A percentile compares a stretch with the other conserved stretches of the same genome.
These are phyloP conservation scores for Euclidia mi DNA, from an alignment of 2,888 invertebrate species.

Conservation along the genomic window DNA sequence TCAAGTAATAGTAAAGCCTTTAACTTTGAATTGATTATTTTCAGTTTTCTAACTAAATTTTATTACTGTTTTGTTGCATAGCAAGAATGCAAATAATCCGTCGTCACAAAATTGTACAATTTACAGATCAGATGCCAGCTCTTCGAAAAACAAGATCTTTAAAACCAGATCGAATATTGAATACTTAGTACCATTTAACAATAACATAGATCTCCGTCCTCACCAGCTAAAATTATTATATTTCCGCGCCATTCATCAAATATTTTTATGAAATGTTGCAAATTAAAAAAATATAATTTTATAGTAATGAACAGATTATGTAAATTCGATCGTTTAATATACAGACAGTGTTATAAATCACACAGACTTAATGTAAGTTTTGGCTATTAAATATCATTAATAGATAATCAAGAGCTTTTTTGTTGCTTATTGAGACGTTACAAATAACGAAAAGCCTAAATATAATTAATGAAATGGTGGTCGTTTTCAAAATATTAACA, in stretches of 20 bases:
- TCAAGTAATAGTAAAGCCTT: no score
- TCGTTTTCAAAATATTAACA: conserved; percentile 63
- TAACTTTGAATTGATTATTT: no score
- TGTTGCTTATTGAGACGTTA: conserved; percentile 64
- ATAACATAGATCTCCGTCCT: conserved; percentile 36
- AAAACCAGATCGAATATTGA: neutral
- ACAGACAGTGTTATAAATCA: conserved; percentile 64
- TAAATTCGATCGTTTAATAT: conserved; percentile 61
- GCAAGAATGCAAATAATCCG: no score
- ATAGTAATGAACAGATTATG: conserved; percentile 66
- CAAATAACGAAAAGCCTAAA: conserved; percentile 59
- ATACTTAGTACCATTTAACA: conserved; percentile 3
- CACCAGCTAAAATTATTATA: conserved; percentile 25
- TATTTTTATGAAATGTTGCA: conserved; percentile 50
- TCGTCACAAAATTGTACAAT: no score
- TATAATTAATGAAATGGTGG: conserved; percentile 63
- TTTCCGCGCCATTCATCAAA: conserved; percentile 47
- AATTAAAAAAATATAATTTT: conserved; percentile 53
- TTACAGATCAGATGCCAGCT: no score
- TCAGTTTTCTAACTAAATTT: no score
- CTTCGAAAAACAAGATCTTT: neutral
- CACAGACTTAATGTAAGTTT: conserved; percentile 65
- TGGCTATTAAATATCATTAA: conserved; percentile 68
- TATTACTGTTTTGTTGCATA: no score
- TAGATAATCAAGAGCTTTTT: conserved; percentile 62